phyloP scores from a whole-genome alignment of 2,113 vertebrate species.

The Fulmarus glacialis region DNA sequence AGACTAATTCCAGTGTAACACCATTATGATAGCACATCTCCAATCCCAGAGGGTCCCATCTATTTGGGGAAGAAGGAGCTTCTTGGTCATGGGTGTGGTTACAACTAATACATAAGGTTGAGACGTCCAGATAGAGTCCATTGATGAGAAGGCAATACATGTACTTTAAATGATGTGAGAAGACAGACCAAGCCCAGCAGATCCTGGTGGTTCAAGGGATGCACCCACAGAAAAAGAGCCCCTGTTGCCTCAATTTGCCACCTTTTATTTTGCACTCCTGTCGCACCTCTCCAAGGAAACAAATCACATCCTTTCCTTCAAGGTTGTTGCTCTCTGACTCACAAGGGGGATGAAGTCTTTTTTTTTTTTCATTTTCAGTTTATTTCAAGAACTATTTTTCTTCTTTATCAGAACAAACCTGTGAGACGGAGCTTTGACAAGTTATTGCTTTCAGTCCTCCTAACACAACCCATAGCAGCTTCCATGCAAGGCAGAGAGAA shows the following conservation, averaged over 20 bases:
- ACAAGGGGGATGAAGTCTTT: not conserved
- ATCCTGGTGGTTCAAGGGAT: not conserved
- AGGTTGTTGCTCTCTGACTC: not conserved
- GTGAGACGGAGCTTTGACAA: not conserved
- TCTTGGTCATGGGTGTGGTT: not conserved
- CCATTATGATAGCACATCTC: not conserved
- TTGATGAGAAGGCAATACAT: not conserved
- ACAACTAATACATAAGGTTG: not conserved
- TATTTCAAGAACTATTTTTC: not conserved
- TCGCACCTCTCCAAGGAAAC: not conserved
- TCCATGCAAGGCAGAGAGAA: not conserved
- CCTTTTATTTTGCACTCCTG: not conserved
- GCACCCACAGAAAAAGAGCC: not conserved
- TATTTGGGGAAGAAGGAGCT: not conserved
- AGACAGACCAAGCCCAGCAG: not conserved
- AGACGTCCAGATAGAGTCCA: not conserved
- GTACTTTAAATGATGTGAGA: not conserved
- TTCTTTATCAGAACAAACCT: not conserved
- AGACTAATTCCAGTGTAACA: not conserved
- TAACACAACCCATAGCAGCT: not conserved
- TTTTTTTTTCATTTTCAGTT: not conserved
- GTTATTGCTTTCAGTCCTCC: not conserved
- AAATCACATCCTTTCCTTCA: not conserved
- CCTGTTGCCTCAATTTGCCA: not conserved
- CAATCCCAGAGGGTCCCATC: no score